Evolutionary conservation across 2,113 vertebrate species (phyloP).

Genomic region (Ploceus nigricollis): DNA sequence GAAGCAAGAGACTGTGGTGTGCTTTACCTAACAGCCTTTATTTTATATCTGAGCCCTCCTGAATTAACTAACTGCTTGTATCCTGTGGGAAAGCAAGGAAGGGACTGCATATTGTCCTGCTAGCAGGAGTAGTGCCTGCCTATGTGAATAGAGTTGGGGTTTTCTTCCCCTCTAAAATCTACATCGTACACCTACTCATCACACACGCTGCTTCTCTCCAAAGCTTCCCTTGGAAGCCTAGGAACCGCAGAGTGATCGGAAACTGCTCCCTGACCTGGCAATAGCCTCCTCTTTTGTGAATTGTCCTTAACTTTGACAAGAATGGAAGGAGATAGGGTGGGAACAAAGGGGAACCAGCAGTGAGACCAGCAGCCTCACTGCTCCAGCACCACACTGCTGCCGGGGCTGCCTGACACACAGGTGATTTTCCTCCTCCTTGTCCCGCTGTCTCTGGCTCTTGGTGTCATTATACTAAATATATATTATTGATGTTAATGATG

Average conservation of each 20-base stretch:
- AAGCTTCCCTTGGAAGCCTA: background rate
- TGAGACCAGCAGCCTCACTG: background rate
- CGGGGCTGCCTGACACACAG: background rate
- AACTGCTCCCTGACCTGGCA: background rate
- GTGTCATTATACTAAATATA: background rate
- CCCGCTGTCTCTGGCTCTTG: background rate
- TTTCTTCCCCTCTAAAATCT: background rate
- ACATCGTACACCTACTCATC: background rate
- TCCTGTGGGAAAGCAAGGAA: background rate
- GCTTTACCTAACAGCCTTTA: background rate
- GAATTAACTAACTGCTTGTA: background rate
- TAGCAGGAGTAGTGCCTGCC: background rate
- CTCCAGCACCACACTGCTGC: background rate
- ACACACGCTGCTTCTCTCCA: background rate
- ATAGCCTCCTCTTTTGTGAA: background rate
- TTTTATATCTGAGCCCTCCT: background rate
- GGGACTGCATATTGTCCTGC: background rate
- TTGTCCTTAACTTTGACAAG: constrained; percentile 4
- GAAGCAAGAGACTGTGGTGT: background rate
- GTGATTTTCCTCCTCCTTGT: background rate
- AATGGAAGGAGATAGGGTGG: background rate
- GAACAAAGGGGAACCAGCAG: background rate
- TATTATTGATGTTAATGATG: constrained; percentile 7
- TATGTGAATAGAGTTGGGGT: fast-evolving
- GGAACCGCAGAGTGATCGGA: background rate